Base-by-base conservation (phyloP, 1,140 invertebrate species). In the Elymnias hypermnestra region DNA sequence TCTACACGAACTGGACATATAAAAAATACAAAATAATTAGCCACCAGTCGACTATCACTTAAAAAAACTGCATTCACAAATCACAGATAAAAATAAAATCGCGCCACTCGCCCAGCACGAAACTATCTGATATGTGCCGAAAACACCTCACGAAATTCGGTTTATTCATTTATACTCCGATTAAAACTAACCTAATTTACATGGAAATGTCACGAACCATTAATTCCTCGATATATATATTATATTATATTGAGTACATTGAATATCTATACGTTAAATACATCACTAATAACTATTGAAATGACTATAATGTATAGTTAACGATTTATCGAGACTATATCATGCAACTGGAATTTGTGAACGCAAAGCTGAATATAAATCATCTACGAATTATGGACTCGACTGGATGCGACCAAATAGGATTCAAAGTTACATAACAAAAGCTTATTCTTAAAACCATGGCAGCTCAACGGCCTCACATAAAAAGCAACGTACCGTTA, bases 291-390 rank as follows among this genome's bases (percentile, higher is more conserved):
- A 54, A 58, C 57, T 53, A 64, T 50, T n/a, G 51, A 70, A 73
- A 77, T 77, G 73, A 81, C 76, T 81, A 81, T 64, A 56, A 71
- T 68, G 66, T 63, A 33, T 68, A 73, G 63, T 68, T 70, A 72
- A 67, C 60, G 29, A 5, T 51, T 67, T 65, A 68, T 72, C 71
- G 72, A 72, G 69, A 69, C 59, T 73, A 67, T 40, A 69, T 78
- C 74, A 76, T 83, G 74, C 71, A 72, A 61, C 65, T 69, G 72
- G 67, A 72, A 65, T 57, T 23, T 49, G 8, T 33, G n/a, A 33
- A 33, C 8, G 10, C 10, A 4, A 33, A 29, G 14, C 29, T 17
- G 29, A 6, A 8, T 33, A 15, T 14, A 12, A 15, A 33, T 33
- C 12, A 29, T 15, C 29, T 33, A 33, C 13, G 40, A 28, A 42